Conservation (phyloP, 2,113 vertebrate species). For the Colinus virginianus region DNA sequence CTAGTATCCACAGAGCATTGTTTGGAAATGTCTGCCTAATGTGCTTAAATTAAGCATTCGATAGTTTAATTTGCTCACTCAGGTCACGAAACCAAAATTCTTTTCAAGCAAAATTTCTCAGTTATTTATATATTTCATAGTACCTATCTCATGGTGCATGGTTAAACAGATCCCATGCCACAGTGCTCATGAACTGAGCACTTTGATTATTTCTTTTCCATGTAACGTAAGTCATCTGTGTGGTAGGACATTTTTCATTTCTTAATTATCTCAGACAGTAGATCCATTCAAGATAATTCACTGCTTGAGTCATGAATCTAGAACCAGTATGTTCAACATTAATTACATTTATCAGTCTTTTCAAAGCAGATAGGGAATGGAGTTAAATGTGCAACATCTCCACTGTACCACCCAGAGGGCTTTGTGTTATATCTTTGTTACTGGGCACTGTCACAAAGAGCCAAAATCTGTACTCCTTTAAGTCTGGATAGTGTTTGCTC, state of each 20-base stretch:
- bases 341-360: neutral
- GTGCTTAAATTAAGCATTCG: neutral
- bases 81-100: neutral
- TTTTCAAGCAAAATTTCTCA: neutral
- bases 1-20: neutral
- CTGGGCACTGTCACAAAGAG: neutral
- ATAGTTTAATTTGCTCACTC: neutral
- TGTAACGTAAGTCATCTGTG: neutral
- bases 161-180: neutral
- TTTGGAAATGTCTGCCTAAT: neutral
- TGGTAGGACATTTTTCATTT: neutral
- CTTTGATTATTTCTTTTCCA: neutral
- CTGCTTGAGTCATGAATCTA: neutral
- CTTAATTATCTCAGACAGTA: neutral
- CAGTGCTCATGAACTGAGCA: neutral
- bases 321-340: neutral
- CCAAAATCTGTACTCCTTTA: neutral
- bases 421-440: neutral
- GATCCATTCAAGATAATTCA: neutral
- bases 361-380: neutral
- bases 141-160: neutral
- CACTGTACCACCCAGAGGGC: neutral
- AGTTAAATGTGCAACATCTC: neutral
- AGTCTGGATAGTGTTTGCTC: neutral
- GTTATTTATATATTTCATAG: neutral